phyloP scores from a whole-genome alignment of 2,113 vertebrate genomes.

The Hippoglossus stenolepis region DNA sequence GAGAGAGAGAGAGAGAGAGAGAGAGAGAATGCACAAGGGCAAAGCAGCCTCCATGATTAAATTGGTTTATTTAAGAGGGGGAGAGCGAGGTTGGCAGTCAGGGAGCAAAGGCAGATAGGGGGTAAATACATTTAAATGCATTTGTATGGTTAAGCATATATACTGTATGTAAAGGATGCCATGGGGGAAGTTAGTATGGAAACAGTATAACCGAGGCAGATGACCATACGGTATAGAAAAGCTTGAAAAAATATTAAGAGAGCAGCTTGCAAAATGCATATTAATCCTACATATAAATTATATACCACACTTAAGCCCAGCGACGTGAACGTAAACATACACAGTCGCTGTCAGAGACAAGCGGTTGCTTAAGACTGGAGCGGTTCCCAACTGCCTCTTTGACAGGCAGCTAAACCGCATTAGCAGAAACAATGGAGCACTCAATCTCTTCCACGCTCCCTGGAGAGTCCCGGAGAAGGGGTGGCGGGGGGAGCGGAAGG shows the following conservation, averaged over 20 bases:
- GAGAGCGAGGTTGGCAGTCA: conserved; percentile 53
- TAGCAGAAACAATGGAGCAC: conserved; percentile 78
- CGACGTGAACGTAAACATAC: conserved; percentile 8
- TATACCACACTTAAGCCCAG: neutral
- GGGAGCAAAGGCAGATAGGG: conserved; percentile 65
- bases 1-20: neutral
- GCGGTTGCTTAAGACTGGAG: conserved; percentile 45
- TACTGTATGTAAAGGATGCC: neutral
- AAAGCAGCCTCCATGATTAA: conserved; percentile 70
- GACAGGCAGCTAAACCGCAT: conserved; percentile 76
- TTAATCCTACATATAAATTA: neutral
- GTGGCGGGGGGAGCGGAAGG: conserved; percentile 30
- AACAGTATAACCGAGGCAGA: neutral
- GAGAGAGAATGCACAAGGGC: conserved; percentile 48
- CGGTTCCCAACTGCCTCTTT: conserved; percentile 63
- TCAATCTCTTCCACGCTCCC: conserved; percentile 70
- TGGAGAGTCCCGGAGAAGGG: conserved; percentile 50
- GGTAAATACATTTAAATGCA: conserved; percentile 70
- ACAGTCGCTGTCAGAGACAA: conserved; percentile 36
- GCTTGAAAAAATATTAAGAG: conserved; percentile 12
- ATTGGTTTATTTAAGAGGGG: conserved; percentile 73
- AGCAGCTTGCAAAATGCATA: neutral
- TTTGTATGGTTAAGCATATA: conserved; percentile 49
- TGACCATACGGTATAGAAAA: neutral
- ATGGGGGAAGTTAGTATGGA: neutral